phyloP scores from a whole-genome alignment of 2,797 vertebrate genomes.

The Parauchenoglanis punctatus region DNA sequence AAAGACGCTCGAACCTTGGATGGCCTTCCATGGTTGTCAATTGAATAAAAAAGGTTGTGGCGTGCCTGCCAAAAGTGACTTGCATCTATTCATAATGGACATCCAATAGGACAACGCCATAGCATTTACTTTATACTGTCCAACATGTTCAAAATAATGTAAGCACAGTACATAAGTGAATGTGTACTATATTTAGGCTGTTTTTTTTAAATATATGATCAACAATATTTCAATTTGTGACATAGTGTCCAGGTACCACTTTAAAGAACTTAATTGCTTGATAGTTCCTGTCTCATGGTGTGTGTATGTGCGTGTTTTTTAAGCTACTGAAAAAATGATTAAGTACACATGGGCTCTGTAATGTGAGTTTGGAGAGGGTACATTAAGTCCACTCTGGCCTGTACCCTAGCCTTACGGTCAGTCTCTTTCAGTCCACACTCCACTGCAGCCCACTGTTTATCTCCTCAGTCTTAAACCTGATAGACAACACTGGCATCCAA shows the following conservation, averaged over 20 bases:
- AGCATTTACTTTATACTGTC: slow-evolving; percentile 16
- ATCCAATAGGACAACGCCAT: slow-evolving; percentile 43
- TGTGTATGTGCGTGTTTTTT: not conserved
- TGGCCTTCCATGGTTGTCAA: slow-evolving; percentile 66
- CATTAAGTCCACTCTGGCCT: slow-evolving; percentile 35
- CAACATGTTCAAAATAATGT: slow-evolving; percentile 24
- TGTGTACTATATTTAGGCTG: not conserved
- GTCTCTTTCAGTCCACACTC: slow-evolving; percentile 44
- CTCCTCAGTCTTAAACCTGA: slow-evolving; percentile 70
- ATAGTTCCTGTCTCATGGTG: slow-evolving; percentile 1
- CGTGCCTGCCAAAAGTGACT: slow-evolving; percentile 44
- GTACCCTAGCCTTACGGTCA: slow-evolving; percentile 38
- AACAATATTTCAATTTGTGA: not conserved
- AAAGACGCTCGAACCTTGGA: slow-evolving; percentile 70
- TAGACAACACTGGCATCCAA: slow-evolving; percentile 72
- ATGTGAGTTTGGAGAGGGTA: slow-evolving; percentile 46
- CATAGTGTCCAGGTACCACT: not conserved
- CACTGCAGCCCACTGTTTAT: slow-evolving; percentile 68
- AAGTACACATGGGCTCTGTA: slow-evolving; percentile 50
- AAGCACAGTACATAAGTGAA: slow-evolving; percentile 11
- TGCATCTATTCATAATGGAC: slow-evolving; percentile 43
- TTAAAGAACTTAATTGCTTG: not conserved
- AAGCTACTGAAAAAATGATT: slow-evolving; percentile 53
- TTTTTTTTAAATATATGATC: not conserved
- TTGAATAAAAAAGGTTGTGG: slow-evolving; percentile 60